phyloP scores from a whole-genome alignment of 2,888 invertebrate species.

The Hypercompe scribonia region DNA sequence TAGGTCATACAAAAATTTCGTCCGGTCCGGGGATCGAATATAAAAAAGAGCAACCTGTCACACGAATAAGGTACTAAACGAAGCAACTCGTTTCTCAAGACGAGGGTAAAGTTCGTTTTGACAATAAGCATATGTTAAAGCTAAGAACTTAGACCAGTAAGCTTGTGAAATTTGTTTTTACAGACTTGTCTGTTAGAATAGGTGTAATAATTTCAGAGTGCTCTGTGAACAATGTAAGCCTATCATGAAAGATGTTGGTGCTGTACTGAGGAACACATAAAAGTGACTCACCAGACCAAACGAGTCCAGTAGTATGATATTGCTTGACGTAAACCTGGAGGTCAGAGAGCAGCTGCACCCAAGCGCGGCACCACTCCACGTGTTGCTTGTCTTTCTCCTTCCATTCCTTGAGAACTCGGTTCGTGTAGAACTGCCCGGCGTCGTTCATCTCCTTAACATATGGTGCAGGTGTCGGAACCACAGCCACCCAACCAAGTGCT shows the following conservation, averaged over 20 bases:
- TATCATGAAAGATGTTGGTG: background rate
- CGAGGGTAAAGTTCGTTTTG: too few relatives aligned
- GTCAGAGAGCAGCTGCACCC: constrained; percentile 94
- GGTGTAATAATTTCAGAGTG: background rate
- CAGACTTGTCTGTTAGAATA: background rate
- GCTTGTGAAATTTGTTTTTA: background rate
- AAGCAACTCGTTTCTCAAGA: background rate
- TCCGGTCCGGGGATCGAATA: too few relatives aligned
- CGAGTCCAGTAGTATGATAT: constrained; percentile 98
- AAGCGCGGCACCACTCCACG: constrained; percentile 97
- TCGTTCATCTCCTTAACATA: constrained; percentile 99
- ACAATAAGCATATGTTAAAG: too few relatives aligned
- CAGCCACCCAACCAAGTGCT: constrained; percentile 97
- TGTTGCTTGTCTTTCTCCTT: constrained; percentile 97
- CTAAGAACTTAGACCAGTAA: too few relatives aligned
- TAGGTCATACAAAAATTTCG: too few relatives aligned
- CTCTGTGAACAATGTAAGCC: background rate
- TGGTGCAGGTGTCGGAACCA: constrained; percentile 97
- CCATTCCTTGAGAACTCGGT: constrained; percentile 99
- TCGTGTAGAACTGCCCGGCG: constrained; percentile 98
- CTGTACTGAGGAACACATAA: constrained; percentile 24
- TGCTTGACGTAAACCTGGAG: constrained; percentile 97
- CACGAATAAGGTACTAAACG: background rate
- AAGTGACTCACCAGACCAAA: constrained; percentile 92
- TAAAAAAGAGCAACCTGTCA: background rate